These are phyloP conservation scores for Apogon hyalosoma DNA, from an alignment of 2,797 vertebrate genomes.

Conservation along the genomic window DNA sequence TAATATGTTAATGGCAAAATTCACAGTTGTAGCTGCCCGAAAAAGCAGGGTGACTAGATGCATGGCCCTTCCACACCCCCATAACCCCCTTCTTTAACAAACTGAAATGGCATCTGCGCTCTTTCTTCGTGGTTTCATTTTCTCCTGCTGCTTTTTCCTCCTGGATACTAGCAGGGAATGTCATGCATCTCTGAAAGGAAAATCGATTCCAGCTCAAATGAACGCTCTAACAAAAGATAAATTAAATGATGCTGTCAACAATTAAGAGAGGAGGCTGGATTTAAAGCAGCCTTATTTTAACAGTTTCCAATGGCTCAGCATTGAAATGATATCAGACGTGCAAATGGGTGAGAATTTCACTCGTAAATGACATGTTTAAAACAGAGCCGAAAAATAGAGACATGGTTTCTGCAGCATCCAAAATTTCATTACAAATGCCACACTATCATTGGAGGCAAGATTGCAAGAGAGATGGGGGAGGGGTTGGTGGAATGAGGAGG, in stretches of 20 bases:
- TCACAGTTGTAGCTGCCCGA: slow-evolving; percentile 14
- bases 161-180: background rate
- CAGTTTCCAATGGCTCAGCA: background rate
- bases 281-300: background rate
- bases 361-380: slow-evolving; percentile 16
- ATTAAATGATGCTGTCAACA: background rate
- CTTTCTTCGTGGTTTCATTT: slow-evolving; percentile 2
- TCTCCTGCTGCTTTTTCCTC: slow-evolving; percentile 15
- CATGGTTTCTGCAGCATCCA: background rate
- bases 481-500: background rate
- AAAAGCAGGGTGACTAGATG: slow-evolving; percentile 7
- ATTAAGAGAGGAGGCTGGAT: background rate
- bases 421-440: slow-evolving; percentile 31
- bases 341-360: slow-evolving; percentile 20
- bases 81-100: slow-evolving; percentile 9
- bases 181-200: slow-evolving; percentile 11
- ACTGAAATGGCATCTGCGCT: slow-evolving; percentile 29
- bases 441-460: slow-evolving; percentile 30
- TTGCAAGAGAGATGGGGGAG: slow-evolving; percentile 2
- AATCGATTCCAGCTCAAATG: slow-evolving; percentile 12
- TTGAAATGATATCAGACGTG: slow-evolving; percentile 12
- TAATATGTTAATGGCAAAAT: slow-evolving; percentile 32
- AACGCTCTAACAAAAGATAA: background rate
- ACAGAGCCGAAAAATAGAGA: background rate
- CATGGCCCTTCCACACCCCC: background rate